Evolutionary conservation across 2,113 vertebrate species (phyloP), one percentile per base, ranked within the genome.

Genomic region (Bujurquina vittata): DNA sequence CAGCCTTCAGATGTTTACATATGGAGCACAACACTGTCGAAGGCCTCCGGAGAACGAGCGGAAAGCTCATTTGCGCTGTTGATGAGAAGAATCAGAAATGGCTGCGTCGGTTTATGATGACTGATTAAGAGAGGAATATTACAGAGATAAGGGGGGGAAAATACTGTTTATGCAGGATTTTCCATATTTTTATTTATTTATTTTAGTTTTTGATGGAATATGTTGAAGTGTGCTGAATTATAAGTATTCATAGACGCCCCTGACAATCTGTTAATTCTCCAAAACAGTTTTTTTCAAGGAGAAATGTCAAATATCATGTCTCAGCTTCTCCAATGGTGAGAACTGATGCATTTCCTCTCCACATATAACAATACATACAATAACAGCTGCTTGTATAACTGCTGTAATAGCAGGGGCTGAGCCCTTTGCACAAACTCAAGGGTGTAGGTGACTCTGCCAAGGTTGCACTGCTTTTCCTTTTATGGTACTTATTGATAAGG

Each of bases 1-100:
- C 93, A 95, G 87, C 89, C 91, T 60, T 94, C 82, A 94, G 94
- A 95, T 94, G 93, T 95, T 94, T 95, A 92, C 92, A 93, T 88
- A 88, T 84, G 65, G 77, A 88, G 83, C 89, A 63, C 84, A 54
- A 79, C 81, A 23, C 86, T 33, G 77, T 55, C 1, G 79, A 78
- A 81, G 77, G 87, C 88, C 93, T 75, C 92, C 23, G 20, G 87
- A 91, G 93, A 89, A 33, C 1, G 4, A 80, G 85, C 3, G 33
- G n/a, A 83, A 79, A 84, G 55, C 89, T 91, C 60, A 91, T 91
- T 91, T 88, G 55, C 87, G 59, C 52, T 20, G 81, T 75, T 37
- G 43, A 89, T 91, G 80, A 84, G 76, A 84, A 80, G 77, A 90
- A 83, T 84, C 73, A 60, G 31, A 62, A 90, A 77, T 10, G 33